Evolutionary conservation across 2,113 vertebrate species (phyloP), one percentile per base, ranked within the genome.

Genomic region (Maccullochella peelii): DNA sequence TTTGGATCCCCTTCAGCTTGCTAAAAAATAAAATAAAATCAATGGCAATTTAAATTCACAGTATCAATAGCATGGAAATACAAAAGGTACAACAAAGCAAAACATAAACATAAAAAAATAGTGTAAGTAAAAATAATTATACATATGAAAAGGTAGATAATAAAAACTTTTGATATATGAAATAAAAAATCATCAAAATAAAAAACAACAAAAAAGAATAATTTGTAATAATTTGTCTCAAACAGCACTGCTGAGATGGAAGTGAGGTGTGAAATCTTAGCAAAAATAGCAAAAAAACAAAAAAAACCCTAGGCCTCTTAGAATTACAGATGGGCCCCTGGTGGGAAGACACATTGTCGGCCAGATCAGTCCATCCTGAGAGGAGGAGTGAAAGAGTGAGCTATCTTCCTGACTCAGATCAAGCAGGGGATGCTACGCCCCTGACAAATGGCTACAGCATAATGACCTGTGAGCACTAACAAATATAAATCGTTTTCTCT

Each of bases 401-500:
- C 77, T 61, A 42, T 72, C 80, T 63, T 58, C 27, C 70, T 11
- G 30, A 74, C 65, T 88, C 57, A 74, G 76, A 82, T 85, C 42
- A 67, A 80, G 80, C 87, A 55, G 77, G 6, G 82, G 90, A 80
- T n/a, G 79, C 83, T 52, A 75, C 67, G 49, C 70, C 72, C 79
- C 91, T 93, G 94, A 95, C 85, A 72, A 94, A 96, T 94, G 89
- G 82, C 88, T 70, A 16, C 88, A 76, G 91, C 90, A 91, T 94
- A 94, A 95, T 93, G 94, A 94, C 90, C 93, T 79, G 82, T 82
- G 90, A 87, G 89, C 36, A 78, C 91, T 95, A 94, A 96, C 94
- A 94, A 94, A 92, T 93, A 95, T 93, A 94, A 94, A 95, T 95
- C 81, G 86, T 77, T 93, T 91, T 90, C 91, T 90, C 89, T 83